phyloP scores from a whole-genome alignment of 2,797 vertebrate species.

The Centropyge bicolor region DNA sequence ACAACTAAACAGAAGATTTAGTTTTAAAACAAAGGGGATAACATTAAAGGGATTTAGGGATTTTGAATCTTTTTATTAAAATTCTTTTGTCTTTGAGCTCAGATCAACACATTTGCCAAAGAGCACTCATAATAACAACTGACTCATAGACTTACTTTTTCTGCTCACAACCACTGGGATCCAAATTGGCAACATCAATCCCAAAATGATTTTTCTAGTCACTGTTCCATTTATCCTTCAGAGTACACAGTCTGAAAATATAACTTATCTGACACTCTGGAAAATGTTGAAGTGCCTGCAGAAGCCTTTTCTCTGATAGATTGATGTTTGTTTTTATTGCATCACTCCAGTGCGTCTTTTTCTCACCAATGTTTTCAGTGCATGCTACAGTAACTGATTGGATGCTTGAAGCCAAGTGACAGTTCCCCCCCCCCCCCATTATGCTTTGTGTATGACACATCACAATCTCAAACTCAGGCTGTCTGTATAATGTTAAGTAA shows the following conservation, averaged over 20 bases:
- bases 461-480: neutral
- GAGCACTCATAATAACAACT: neutral
- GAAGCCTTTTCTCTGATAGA: neutral
- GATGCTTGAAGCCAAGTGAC: conserved; percentile 39
- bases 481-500: conserved; percentile 21
- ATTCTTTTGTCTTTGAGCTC: neutral
- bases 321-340: conserved; percentile 16
- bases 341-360: conserved; percentile 14
- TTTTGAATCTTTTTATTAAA: neutral
- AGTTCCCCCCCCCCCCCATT: conserved; percentile 9
- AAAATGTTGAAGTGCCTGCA: neutral
- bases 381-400: conserved; percentile 31
- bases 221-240: neutral
- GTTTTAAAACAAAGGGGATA: too few relatives aligned
- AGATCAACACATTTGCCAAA: neutral
- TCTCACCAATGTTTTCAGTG: conserved; percentile 4
- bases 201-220: neutral
- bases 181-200: neutral
- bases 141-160: neutral
- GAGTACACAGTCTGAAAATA: neutral
- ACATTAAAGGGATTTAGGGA: too few relatives aligned
- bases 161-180: neutral
- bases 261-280: neutral
- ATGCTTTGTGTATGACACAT: conserved; percentile 18
- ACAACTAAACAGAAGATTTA: too few relatives aligned